A percentile compares a stretch with the other conserved stretches of the same genome.
phyloP scores from a whole-genome alignment of 2,888 invertebrate species.

The Drepanosiphum platanoidis region DNA sequence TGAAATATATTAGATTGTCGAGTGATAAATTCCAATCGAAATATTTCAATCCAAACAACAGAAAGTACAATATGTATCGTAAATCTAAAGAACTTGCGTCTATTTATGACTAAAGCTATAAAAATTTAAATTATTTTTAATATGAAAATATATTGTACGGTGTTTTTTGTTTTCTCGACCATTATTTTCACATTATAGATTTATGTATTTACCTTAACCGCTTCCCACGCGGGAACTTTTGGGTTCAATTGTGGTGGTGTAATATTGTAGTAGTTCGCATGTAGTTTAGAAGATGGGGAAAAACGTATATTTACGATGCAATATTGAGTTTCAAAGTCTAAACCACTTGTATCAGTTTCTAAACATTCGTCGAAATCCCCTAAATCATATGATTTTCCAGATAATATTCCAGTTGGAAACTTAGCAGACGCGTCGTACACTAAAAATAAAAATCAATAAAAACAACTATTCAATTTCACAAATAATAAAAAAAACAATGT shows the following conservation, averaged over 20 bases:
- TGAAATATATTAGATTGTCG: no score
- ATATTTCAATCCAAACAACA: no score
- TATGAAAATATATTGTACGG: no score
- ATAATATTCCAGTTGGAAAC: slow-evolving; percentile 63
- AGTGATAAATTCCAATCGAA: no score
- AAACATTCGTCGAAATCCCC: slow-evolving; percentile 64
- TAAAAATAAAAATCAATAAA: slow-evolving; percentile 27
- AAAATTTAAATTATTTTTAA: no score
- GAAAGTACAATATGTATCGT: no score
- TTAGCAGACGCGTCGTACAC: slow-evolving; percentile 64
- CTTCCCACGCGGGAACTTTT: slow-evolving; percentile 6
- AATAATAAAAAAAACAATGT: no score
- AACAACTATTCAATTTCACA: background rate
- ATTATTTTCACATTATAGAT: background rate
- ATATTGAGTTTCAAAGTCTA: slow-evolving; percentile 63
- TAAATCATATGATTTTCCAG: slow-evolving; percentile 63
- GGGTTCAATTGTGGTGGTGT: background rate
- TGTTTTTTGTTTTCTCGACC: background rate
- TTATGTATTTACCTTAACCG: background rate
- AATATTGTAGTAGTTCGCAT: slow-evolving; percentile 17
- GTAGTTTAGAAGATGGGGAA: slow-evolving; percentile 17
- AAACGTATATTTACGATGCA: slow-evolving; percentile 63
- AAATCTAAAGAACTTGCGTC: no score
- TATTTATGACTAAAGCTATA: no score
- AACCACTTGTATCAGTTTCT: slow-evolving; percentile 33